A percentile compares a stretch with the other conserved stretches of the same genome.
Conservation (phyloP, 2,888 invertebrate species). For the Tipula confusa region DNA sequence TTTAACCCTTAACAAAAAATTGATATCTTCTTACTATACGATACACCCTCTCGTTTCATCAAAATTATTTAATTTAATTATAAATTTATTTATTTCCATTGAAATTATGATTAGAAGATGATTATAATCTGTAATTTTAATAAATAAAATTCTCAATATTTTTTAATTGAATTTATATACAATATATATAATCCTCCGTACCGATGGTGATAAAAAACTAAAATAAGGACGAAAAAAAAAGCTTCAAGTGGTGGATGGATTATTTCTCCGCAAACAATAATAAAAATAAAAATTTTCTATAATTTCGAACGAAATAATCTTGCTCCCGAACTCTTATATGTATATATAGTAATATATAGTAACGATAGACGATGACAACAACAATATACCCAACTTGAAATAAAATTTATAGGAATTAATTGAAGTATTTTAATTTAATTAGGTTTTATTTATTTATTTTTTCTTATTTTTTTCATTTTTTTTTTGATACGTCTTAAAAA, state of each 20-base stretch:
- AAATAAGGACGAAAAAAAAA: not conserved
- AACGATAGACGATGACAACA: not conserved
- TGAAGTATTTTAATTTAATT: conserved; percentile 25
- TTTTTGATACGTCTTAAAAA: not conserved
- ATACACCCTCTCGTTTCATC: not conserved
- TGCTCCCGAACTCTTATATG: not conserved
- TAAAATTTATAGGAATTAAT: conserved; percentile 8
- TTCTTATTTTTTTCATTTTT: not conserved
- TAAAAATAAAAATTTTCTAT: not conserved
- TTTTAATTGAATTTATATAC: not conserved
- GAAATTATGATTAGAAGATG: conserved; percentile 12
- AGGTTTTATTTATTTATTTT: conserved; percentile 4
- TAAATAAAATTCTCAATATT: conserved; percentile 8
- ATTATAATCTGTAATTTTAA: conserved; percentile 20
- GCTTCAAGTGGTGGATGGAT: not conserved
- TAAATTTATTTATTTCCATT: not conserved
- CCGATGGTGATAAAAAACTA: no score
- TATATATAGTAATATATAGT: no score
- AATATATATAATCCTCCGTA: no score
- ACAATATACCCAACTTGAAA: not conserved
- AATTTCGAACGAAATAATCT: conserved; percentile 9
- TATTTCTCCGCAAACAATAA: not conserved
- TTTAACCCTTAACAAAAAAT: not conserved
- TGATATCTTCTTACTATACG: not conserved
- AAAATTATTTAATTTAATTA: not conserved